phyloP scores from a whole-genome alignment of 2,113 vertebrate species.

The Delphinapterus leucas region DNA sequence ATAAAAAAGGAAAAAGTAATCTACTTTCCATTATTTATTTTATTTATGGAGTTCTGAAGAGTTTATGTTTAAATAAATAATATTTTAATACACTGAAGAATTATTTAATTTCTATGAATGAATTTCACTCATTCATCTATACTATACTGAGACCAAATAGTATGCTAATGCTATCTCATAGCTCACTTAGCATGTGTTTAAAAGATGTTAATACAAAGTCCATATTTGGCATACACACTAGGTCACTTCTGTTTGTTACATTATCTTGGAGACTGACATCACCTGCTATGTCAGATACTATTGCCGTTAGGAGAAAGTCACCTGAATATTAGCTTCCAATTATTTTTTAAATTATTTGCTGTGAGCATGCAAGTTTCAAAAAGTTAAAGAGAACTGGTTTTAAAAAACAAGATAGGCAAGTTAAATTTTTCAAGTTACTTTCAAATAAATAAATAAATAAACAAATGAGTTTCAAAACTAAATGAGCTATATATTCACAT shows the following conservation, averaged over 20 bases:
- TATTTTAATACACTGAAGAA: background rate
- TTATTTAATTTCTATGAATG: background rate
- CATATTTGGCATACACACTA: background rate
- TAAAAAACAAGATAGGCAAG: background rate
- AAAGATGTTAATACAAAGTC: background rate
- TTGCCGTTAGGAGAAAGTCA: background rate
- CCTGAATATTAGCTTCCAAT: background rate
- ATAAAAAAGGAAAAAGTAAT: background rate
- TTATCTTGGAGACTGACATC: background rate
- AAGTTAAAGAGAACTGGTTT: background rate
- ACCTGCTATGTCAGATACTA: background rate
- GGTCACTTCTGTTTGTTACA: background rate
- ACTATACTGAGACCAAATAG: background rate
- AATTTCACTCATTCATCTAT: background rate
- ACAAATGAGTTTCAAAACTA: background rate
- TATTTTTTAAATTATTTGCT: background rate
- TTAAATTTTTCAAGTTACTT: background rate
- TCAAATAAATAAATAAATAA: background rate
- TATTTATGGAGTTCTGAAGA: background rate
- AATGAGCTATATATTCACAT: background rate
- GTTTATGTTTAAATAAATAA: constrained; percentile 33
- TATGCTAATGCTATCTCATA: background rate
- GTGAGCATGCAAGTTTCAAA: background rate
- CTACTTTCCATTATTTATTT: background rate
- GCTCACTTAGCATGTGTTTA: background rate